A percentile compares a stretch with the other conserved stretches of the same genome.
These are phyloP conservation scores for Tamias sibiricus DNA, from an alignment of 2,113 vertebrate genomes.

Conservation along the genomic window DNA sequence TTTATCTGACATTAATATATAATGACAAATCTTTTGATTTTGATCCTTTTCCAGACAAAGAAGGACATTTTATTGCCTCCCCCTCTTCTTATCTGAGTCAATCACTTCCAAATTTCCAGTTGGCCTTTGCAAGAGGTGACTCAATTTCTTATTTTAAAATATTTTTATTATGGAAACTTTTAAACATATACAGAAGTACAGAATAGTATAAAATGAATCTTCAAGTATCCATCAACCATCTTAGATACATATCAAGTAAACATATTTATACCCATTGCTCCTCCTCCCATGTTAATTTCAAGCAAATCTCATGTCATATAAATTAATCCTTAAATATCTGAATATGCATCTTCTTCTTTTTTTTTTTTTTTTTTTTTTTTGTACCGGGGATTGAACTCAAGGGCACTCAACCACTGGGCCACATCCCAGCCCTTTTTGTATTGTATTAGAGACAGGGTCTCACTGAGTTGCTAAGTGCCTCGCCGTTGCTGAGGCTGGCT, in stretches of 20 bases:
- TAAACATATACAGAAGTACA: neutral
- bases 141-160: constrained; percentile 61
- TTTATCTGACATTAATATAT: constrained; percentile 24
- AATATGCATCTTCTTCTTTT: neutral
- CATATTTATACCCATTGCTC: neutral
- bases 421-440: no score
- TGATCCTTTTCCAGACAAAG: constrained; percentile 12
- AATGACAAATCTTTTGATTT: constrained; percentile 30
- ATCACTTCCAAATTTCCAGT: constrained; percentile 43
- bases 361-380: no score
- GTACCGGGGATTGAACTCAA: no score
- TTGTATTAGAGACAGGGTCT: no score
- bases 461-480: no score
- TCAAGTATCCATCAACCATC: neutral
- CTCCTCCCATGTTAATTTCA: neutral
- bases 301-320: neutral
- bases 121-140: constrained; percentile 51
- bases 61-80: neutral
- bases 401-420: no score
- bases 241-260: neutral
- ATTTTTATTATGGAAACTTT: constrained; percentile 21
- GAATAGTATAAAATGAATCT: neutral
- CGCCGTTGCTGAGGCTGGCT: no score
- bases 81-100: constrained; percentile 43
- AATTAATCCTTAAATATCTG: neutral